Evolutionary conservation across 2,888 invertebrate species (phyloP), one percentile per base, ranked within the genome.

Genomic region (Pilophorus perplexus): DNA sequence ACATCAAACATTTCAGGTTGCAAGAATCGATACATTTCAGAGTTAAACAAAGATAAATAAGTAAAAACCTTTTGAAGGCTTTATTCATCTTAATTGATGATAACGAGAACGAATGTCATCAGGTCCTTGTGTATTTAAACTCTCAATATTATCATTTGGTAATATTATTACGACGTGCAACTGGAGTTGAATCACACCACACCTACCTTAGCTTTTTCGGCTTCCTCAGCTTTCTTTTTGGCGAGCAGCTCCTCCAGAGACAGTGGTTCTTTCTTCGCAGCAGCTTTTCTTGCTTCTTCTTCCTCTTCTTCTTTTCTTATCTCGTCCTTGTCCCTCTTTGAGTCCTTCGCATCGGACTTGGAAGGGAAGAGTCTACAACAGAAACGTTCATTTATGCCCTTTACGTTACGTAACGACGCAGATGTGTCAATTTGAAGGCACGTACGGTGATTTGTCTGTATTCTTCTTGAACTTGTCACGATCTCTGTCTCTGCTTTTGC

Each of bases 211-310:
- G 94, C 92, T 59, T 91, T 84, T 1, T 92, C 94, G 74, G 90
- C 91, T 77, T 97, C 95, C 75, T 96, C 96, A 0, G 93, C 93
- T 75, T 98, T 96, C 76, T 96, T 96, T 78, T 95, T 96, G 0
- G 93, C 89, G 52, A 99, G 79, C 40, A 99, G 78, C 76, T 99
- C 97, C 77, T 99, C 99, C 65, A 99, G 79, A 3, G 98, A 98
- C 14, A 98, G 79, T 0, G 99, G 99, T 75, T 97, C 96, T 55
- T 83, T 85, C 25, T 74, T 67, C 0, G 52, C 33, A 3, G 74
- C 66, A 62, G 16, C 50, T 78, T 22, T 77, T 76, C 44, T 70
- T 68, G 8, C 67, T 68, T 52, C 18, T 27, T n/a, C 64, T 67
- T 40, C 72, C 72, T 60, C 73, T 69, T 64, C 48, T 22, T 59